These are phyloP conservation scores for Dasysyrphus albostriatus DNA, from an alignment of 2,888 invertebrate genomes.

Conservation along the genomic window DNA sequence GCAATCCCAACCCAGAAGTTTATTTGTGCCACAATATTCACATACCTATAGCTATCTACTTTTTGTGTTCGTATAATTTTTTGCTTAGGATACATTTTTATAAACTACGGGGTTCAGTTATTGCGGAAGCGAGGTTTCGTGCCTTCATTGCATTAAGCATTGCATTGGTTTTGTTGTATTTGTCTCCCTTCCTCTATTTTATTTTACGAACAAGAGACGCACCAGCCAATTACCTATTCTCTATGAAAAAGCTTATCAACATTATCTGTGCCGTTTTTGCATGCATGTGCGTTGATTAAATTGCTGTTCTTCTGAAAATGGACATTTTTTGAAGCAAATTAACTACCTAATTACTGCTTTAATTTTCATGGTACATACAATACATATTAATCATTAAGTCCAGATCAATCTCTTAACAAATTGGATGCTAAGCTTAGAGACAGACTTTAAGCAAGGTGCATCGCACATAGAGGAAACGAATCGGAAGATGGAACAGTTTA, in stretches of 20 bases:
- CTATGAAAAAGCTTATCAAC: slow-evolving; percentile 58
- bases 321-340: no score
- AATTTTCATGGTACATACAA: no score
- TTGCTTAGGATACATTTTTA: neutral
- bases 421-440: no score
- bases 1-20: neutral
- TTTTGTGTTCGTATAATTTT: neutral
- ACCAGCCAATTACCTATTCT: slow-evolving; percentile 69
- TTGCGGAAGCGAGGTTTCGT: slow-evolving; percentile 70
- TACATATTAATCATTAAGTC: no score
- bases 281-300: no score
- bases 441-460: no score
- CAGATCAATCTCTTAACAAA: no score
- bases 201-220: slow-evolving; percentile 61
- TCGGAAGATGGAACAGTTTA: no score
- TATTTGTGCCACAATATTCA: slow-evolving; percentile 24
- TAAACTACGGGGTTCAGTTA: slow-evolving; percentile 52
- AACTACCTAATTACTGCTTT: no score
- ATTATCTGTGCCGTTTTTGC: slow-evolving; percentile 24
- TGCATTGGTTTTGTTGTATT: slow-evolving; percentile 29
- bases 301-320: no score
- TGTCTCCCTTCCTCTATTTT: slow-evolving; percentile 29
- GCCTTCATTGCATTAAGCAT: slow-evolving; percentile 57
- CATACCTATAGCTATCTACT: slow-evolving; percentile 12
- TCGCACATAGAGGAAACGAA: no score